Evolutionary conservation across 1,140 invertebrate genomes (phyloP).

Genomic region (Dufourea novaeangliae): DNA sequence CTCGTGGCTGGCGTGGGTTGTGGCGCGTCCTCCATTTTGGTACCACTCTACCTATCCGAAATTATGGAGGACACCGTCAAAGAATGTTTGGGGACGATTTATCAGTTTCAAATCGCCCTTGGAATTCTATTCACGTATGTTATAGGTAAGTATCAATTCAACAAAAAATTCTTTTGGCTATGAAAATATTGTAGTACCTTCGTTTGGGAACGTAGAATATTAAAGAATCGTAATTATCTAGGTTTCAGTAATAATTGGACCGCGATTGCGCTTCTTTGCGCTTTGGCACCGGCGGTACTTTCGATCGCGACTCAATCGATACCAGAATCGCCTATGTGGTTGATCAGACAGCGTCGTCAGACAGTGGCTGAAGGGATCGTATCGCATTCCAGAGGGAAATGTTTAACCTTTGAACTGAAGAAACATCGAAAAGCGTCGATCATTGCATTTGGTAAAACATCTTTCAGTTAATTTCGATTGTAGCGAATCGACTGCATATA

Average conservation of each 20-base stretch:
- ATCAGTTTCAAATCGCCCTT: slow-evolving; percentile 85
- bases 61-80: slow-evolving; percentile 84
- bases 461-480: too few relatives aligned
- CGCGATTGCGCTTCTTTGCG: slow-evolving; percentile 53
- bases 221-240: background rate
- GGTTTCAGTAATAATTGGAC: slow-evolving; percentile 52
- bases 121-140: slow-evolving; percentile 85
- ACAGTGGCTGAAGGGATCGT: slow-evolving; percentile 57
- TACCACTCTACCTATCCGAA: slow-evolving; percentile 86
- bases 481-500: too few relatives aligned
- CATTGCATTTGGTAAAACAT: slow-evolving; percentile 79
- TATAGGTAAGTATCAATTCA: slow-evolving; percentile 79
- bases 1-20: slow-evolving; percentile 85
- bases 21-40: slow-evolving; percentile 85
- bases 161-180: background rate
- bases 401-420: slow-evolving; percentile 73
- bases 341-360: slow-evolving; percentile 79
- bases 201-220: too few relatives aligned
- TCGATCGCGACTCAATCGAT: slow-evolving; percentile 59
- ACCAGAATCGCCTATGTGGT: slow-evolving; percentile 65
- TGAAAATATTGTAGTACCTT: too few relatives aligned
- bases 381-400: slow-evolving; percentile 48
- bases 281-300: slow-evolving; percentile 48
- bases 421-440: slow-evolving; percentile 80
- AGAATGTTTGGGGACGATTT: slow-evolving; percentile 85